Conservation (phyloP, 2,113 vertebrate species). For the Cyprinodon variegatus region DNA sequence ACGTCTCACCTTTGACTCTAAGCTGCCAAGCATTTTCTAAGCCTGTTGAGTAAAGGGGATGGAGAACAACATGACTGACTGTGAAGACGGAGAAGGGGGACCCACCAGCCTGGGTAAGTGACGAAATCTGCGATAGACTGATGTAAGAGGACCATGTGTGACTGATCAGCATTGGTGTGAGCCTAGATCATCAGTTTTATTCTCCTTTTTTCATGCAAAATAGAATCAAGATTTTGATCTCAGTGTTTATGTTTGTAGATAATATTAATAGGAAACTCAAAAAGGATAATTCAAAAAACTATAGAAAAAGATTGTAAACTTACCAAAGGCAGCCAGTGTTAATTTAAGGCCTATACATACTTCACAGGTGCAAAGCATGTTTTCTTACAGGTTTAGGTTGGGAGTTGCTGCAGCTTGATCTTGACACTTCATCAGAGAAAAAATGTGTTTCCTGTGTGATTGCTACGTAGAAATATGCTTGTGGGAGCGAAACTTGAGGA, state of each 20-base stretch:
- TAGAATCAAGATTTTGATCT: too few relatives aligned
- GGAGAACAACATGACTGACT: conserved; percentile 91
- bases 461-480: too few relatives aligned
- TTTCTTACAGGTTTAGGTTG: background rate
- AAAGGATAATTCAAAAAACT: background rate
- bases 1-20: conserved; percentile 18
- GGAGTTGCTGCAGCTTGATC: too few relatives aligned
- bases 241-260: background rate
- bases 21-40: conserved; percentile 8
- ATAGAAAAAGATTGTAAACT: background rate
- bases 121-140: conserved; percentile 46
- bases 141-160: conserved; percentile 27
- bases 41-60: conserved; percentile 78
- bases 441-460: too few relatives aligned
- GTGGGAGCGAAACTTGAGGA: too few relatives aligned
- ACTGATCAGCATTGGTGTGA: conserved; percentile 14
- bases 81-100: conserved; percentile 89
- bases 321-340: background rate
- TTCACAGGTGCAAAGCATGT: too few relatives aligned
- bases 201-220: too few relatives aligned
- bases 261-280: background rate
- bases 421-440: too few relatives aligned
- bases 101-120: conserved; percentile 89
- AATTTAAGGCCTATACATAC: background rate
- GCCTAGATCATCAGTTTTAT: background rate